phyloP scores from a whole-genome alignment of 2,888 invertebrate species.

The Dynastes tityus region DNA sequence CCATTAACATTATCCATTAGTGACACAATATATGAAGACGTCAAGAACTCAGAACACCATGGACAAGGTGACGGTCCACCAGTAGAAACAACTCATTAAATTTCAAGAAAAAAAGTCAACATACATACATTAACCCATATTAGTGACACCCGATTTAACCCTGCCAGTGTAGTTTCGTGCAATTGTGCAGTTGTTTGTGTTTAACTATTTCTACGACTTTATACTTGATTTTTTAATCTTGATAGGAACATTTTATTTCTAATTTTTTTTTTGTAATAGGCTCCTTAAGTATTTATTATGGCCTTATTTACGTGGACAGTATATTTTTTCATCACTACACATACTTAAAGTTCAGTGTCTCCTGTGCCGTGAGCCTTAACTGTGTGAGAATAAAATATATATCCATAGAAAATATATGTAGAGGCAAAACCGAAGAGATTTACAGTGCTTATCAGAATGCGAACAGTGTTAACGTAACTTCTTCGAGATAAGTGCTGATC shows the following conservation, averaged over 20 bases:
- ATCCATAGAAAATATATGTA: conserved; percentile 14
- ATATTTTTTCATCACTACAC: conserved; percentile 20
- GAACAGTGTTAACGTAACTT: conserved; percentile 20
- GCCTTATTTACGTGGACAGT: conserved; percentile 42
- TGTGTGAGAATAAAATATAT: conserved; percentile 43
- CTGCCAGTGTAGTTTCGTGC: conserved; percentile 53
- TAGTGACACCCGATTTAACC: conserved; percentile 28
- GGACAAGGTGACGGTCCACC: conserved; percentile 69
- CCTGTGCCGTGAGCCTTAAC: conserved; percentile 46
- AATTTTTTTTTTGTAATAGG: conserved; percentile 49
- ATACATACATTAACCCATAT: not conserved
- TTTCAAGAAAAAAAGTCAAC: not conserved
- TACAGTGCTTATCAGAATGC: conserved; percentile 38
- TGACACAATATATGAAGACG: conserved; percentile 63
- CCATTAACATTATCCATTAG: conserved; percentile 47
- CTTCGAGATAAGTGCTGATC: conserved; percentile 46
- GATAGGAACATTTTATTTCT: conserved; percentile 46
- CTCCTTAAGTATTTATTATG: conserved; percentile 50
- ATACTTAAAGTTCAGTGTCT: conserved; percentile 33
- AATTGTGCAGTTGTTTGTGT: conserved; percentile 52
- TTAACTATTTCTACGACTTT: conserved; percentile 52
- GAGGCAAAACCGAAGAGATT: conserved; percentile 7
- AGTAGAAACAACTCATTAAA: conserved; percentile 54
- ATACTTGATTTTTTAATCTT: conserved; percentile 48
- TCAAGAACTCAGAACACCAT: conserved; percentile 64